These are phyloP conservation scores for Antigone vipio DNA, from an alignment of 2,113 vertebrate genomes.

Conservation along the genomic window DNA sequence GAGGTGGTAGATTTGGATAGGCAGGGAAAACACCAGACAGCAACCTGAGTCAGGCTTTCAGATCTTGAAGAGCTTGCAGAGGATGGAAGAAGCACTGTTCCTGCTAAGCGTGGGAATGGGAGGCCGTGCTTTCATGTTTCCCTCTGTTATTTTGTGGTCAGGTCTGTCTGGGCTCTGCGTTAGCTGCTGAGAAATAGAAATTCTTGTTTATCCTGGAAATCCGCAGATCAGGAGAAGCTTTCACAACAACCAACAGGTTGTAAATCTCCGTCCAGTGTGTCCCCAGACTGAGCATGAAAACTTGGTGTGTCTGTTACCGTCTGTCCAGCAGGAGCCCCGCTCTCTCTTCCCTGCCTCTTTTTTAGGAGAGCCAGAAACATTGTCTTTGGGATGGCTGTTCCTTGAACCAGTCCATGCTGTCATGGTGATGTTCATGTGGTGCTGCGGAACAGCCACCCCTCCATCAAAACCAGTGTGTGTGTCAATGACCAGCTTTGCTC, in stretches of 20 bases:
- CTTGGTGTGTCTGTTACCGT: background rate
- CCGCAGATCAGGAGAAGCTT: background rate
- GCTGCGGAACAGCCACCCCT: background rate
- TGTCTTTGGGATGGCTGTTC: background rate
- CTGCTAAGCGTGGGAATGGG: background rate
- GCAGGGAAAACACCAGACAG: background rate
- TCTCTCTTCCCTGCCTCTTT: background rate
- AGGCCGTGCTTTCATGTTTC: background rate
- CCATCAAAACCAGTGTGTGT: fast-evolving
- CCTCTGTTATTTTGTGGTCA: background rate
- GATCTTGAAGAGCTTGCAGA: background rate
- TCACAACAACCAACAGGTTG: background rate
- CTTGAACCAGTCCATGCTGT: background rate
- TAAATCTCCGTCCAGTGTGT: background rate
- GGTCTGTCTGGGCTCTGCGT: background rate
- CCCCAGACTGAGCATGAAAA: background rate
- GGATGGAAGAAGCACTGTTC: background rate
- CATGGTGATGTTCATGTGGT: background rate
- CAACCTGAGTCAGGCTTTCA: background rate
- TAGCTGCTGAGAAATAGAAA: background rate
- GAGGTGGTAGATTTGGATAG: background rate
- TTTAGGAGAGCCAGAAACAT: background rate
- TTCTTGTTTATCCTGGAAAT: background rate
- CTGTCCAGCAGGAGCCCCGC: background rate
- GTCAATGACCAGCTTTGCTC: background rate